A percentile compares a stretch with the other conserved stretches of the same genome.
Conservation (phyloP, 2,888 invertebrate genomes). For the Leptarthrus brevirostris region DNA sequence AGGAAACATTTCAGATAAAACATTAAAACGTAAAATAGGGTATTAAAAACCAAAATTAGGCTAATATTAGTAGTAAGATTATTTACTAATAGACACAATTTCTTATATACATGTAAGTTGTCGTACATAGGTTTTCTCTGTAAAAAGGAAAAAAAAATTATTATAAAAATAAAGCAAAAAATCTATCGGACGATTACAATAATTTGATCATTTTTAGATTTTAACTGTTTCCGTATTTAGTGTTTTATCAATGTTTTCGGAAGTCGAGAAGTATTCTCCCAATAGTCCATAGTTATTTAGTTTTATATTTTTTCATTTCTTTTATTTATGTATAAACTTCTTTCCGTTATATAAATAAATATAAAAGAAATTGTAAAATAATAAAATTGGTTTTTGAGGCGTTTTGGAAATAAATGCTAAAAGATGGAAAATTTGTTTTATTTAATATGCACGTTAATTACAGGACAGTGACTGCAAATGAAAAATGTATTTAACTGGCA, state of each 20-base stretch:
- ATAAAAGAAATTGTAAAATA: constrained; percentile 7
- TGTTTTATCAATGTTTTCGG: constrained; percentile 28
- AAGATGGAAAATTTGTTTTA: constrained; percentile 14
- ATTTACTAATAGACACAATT: constrained; percentile 37
- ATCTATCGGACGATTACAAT: constrained; percentile 42
- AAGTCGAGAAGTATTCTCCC: background rate
- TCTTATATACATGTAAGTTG: constrained; percentile 39
- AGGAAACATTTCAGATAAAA: constrained; percentile 13
- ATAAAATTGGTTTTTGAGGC: constrained; percentile 35
- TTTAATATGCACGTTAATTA: too few species aligned
- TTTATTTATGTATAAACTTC: constrained; percentile 14
- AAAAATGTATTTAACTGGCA: too few species aligned
- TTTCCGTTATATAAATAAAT: constrained; percentile 14
- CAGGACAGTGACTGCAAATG: too few species aligned
- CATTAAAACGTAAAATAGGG: background rate
- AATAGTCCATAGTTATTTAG: constrained; percentile 32
- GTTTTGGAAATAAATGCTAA: constrained; percentile 43
- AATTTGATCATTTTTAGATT: constrained; percentile 33
- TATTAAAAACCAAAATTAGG: too few species aligned
- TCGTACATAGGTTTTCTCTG: constrained; percentile 41
- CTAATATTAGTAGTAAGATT: constrained; percentile 12
- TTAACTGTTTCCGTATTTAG: constrained; percentile 35
- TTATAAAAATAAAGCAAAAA: constrained; percentile 23
- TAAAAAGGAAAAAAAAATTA: constrained; percentile 36
- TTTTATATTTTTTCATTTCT: constrained; percentile 26